These are phyloP conservation scores for Acrossocheilus fasciatus DNA, from an alignment of 2,797 vertebrate genomes.

Conservation along the genomic window DNA sequence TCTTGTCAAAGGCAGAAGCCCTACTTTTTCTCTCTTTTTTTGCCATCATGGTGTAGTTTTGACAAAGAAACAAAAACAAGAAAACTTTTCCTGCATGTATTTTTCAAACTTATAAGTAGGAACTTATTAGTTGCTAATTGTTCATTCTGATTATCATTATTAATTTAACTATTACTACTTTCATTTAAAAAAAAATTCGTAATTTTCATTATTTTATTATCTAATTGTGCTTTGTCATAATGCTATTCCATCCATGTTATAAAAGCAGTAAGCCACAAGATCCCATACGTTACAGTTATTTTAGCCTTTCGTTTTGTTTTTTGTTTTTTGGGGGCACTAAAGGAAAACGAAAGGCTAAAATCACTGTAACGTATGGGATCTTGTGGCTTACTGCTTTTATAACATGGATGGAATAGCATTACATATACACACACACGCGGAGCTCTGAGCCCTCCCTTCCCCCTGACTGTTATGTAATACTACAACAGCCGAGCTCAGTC, in stretches of 20 bases:
- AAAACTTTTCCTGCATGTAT: neutral
- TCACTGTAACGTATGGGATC: neutral
- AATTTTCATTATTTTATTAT: no score
- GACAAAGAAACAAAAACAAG: slow-evolving; percentile 2
- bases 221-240: neutral
- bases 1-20: neutral
- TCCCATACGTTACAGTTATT: neutral
- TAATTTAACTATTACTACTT: neutral
- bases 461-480: slow-evolving; percentile 72
- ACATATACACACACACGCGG: neutral
- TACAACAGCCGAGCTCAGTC: slow-evolving; percentile 46
- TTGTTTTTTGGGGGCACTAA: no score
- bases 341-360: neutral
- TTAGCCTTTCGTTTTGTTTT: neutral
- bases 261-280: neutral
- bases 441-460: slow-evolving; percentile 46
- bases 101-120: no score
- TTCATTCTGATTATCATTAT: neutral
- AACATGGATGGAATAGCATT: neutral
- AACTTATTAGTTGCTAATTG: no score
- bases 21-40: no score
- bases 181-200: no score
- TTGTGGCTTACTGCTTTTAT: neutral
- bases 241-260: neutral
- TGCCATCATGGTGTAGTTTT: slow-evolving; percentile 9